phyloP scores from a whole-genome alignment of 1,140 invertebrate genomes.

The Leptonema lineaticorne region DNA sequence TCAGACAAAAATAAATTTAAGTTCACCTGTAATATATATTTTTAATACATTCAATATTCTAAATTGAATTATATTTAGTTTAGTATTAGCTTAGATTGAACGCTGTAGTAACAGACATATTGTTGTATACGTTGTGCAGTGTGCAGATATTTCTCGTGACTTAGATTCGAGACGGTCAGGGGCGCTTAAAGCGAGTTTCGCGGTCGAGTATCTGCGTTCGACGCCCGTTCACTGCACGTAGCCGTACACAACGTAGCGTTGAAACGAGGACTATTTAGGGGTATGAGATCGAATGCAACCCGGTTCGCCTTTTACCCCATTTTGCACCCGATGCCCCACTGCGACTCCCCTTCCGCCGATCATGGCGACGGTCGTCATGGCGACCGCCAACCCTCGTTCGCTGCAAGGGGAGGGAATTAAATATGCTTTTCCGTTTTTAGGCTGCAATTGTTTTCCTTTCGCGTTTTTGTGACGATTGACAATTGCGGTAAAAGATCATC shows the following conservation, averaged over 20 bases:
- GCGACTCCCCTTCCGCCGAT: background rate
- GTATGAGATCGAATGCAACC: constrained; percentile 2
- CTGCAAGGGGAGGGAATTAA: constrained; percentile 23
- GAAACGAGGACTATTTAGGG: background rate
- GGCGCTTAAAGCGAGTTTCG: background rate
- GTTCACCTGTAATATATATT: no score
- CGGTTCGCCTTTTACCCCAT: background rate
- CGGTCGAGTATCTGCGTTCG: background rate
- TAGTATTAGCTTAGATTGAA: no score
- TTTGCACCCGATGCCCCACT: background rate
- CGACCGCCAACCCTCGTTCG: constrained; percentile 35
- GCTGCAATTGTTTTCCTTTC: constrained; percentile 18
- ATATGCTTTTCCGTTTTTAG: constrained; percentile 8
- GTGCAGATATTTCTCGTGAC: no score
- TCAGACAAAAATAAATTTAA: no score
- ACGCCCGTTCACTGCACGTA: background rate
- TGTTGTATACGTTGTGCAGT: no score
- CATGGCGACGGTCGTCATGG: constrained; percentile 36
- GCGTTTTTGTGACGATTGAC: constrained; percentile 8
- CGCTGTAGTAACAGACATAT: no score
- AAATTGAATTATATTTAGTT: no score
- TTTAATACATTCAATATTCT: no score
- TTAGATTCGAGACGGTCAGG: background rate
- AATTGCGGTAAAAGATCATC: background rate
- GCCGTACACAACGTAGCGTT: background rate